Evolutionary conservation across 2,888 invertebrate genomes (phyloP).

Genomic region (Protodeltote pygarga): DNA sequence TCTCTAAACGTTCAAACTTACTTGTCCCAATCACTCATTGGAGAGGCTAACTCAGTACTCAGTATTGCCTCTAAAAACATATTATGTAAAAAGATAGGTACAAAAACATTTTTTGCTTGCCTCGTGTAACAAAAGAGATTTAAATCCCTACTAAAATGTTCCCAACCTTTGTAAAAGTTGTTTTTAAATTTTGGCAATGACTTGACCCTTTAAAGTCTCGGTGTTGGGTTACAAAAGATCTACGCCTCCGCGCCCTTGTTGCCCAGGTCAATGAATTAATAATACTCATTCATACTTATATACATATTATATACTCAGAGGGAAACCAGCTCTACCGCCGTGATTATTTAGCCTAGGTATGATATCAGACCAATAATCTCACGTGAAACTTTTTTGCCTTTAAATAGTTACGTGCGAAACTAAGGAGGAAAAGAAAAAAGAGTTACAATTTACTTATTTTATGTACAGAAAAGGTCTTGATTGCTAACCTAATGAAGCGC

Average conservation of each 20-base stretch:
- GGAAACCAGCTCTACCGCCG: too few relatives aligned
- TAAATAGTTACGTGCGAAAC: too few relatives aligned
- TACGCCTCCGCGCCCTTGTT: conserved; percentile 1
- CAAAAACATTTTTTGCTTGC: too few relatives aligned
- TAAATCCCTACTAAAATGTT: neutral
- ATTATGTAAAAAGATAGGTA: neutral
- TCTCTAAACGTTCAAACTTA: too few relatives aligned
- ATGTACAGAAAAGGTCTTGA: too few relatives aligned
- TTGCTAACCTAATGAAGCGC: too few relatives aligned
- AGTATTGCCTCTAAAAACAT: neutral
- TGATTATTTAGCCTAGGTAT: too few relatives aligned
- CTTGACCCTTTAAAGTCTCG: neutral
- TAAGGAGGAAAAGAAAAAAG: too few relatives aligned
- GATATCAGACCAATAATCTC: too few relatives aligned
- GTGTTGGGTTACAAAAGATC: neutral
- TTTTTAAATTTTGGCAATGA: neutral
- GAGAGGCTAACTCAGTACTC: neutral
- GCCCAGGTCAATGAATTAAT: conserved; percentile 10
- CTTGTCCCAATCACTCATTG: neutral
- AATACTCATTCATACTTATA: neutral
- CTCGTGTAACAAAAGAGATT: neutral
- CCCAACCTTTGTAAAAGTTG: neutral
- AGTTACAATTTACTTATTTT: too few relatives aligned
- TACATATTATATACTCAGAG: neutral
- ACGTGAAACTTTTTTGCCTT: too few relatives aligned